These are phyloP conservation scores for Xenopus petersii DNA, from an alignment of 2,797 vertebrate species.

Conservation along the genomic window DNA sequence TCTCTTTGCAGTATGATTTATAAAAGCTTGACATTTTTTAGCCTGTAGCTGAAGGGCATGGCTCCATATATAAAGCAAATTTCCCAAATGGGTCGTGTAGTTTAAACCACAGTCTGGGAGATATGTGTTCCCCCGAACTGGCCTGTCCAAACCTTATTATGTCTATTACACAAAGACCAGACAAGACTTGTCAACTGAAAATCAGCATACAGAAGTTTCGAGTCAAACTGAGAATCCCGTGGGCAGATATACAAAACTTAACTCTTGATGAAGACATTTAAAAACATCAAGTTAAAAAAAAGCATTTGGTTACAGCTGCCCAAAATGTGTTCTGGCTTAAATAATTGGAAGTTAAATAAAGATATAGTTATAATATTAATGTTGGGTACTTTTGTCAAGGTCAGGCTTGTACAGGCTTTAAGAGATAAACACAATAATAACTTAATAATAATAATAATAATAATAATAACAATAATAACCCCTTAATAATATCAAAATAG, in stretches of 20 bases:
- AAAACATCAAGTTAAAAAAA: too few relatives aligned
- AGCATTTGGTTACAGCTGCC: too few relatives aligned
- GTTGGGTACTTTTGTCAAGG: too few relatives aligned
- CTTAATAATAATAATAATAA: too few relatives aligned
- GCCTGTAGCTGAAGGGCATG: slow-evolving; percentile 48
- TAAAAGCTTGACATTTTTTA: slow-evolving; percentile 47
- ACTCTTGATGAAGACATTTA: slow-evolving; percentile 48
- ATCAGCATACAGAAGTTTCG: slow-evolving; percentile 51
- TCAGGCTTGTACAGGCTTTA: too few relatives aligned
- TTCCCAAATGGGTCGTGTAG: slow-evolving; percentile 50
- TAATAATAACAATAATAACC: too few relatives aligned
- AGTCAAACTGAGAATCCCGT: slow-evolving; percentile 58
- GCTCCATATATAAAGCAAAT: slow-evolving; percentile 46
- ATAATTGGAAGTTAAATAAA: too few relatives aligned
- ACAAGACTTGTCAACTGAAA: slow-evolving; percentile 52
- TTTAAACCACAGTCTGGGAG: slow-evolving; percentile 57
- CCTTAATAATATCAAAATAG: too few relatives aligned
- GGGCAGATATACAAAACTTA: slow-evolving; percentile 58
- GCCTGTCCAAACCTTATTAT: slow-evolving; percentile 59
- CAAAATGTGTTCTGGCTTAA: too few relatives aligned
- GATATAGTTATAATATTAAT: too few relatives aligned
- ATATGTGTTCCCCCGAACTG: slow-evolving; percentile 56
- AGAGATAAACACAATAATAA: too few relatives aligned
- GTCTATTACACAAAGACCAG: slow-evolving; percentile 55
- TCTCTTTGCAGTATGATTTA: slow-evolving; percentile 31